These are phyloP conservation scores for Anser cygnoides DNA, from an alignment of 2,113 vertebrate genomes.

Conservation along the genomic window DNA sequence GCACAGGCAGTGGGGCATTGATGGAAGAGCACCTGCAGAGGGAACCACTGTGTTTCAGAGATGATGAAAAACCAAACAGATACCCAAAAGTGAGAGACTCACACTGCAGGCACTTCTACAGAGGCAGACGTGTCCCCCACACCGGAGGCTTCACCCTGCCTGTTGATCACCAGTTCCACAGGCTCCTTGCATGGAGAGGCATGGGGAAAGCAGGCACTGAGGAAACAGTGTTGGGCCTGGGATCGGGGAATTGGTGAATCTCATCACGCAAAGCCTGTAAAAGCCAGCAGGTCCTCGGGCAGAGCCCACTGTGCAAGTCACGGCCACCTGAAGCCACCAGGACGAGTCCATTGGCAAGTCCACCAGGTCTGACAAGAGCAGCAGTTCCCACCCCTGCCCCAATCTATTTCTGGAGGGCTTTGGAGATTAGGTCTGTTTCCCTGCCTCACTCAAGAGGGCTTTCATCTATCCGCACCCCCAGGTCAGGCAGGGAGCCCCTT, in stretches of 20 bases:
- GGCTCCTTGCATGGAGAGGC: not conserved
- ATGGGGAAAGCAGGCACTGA: not conserved
- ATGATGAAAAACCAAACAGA: not conserved
- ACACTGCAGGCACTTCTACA: not conserved
- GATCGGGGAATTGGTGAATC: fast-evolving
- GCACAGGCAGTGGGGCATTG: not conserved
- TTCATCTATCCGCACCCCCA: not conserved
- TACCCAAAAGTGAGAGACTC: not conserved
- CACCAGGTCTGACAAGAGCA: not conserved
- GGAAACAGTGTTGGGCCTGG: not conserved
- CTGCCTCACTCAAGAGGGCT: not conserved
- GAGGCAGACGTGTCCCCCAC: fast-evolving
- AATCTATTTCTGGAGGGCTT: not conserved
- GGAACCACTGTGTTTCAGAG: not conserved
- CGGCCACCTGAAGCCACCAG: fast-evolving
- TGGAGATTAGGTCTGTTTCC: not conserved
- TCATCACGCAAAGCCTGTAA: not conserved
- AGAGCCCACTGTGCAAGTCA: not conserved
- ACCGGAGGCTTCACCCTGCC: not conserved
- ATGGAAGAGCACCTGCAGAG: not conserved
- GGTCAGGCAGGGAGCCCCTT: not conserved
- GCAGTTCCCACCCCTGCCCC: not conserved
- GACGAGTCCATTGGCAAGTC: not conserved
- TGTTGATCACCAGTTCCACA: fast-evolving
- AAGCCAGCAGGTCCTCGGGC: not conserved